These are phyloP conservation scores for Choloepus didactylus DNA, from an alignment of 2,797 vertebrate genomes.

Conservation along the genomic window DNA sequence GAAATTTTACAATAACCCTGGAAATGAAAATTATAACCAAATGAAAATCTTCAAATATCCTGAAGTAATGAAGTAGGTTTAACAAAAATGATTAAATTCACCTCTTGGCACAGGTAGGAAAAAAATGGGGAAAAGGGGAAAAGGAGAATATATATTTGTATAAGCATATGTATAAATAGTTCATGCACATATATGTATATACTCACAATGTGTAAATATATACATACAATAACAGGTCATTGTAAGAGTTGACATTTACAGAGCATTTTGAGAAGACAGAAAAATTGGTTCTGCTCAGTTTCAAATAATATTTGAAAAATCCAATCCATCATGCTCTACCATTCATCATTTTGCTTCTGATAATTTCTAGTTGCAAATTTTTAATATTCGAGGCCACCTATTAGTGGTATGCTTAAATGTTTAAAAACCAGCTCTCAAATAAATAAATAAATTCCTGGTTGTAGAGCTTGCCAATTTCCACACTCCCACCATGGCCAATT, in stretches of 20 bases:
- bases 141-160: background rate
- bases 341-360: background rate
- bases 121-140: background rate
- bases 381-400: conserved; percentile 9
- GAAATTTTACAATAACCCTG: background rate
- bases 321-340: background rate
- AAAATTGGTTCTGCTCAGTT: conserved; percentile 14
- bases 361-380: conserved; percentile 48
- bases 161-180: conserved; percentile 14
- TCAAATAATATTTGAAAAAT: conserved; percentile 56
- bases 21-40: conserved; percentile 16
- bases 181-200: conserved; percentile 14
- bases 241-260: background rate
- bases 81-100: conserved; percentile 10
- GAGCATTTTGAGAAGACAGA: conserved; percentile 23
- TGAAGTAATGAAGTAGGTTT: background rate
- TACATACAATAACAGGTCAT: background rate
- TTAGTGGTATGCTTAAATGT: conserved; percentile 36
- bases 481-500: background rate
- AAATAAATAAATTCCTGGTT: background rate
- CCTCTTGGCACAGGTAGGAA: background rate
- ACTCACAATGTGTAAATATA: background rate
- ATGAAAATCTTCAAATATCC: background rate
- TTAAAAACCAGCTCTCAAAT: conserved; percentile 28
- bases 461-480: background rate